These are phyloP conservation scores for Tragelaphus imberbis DNA, from an alignment of 2,113 vertebrate species.

Conservation along the genomic window DNA sequence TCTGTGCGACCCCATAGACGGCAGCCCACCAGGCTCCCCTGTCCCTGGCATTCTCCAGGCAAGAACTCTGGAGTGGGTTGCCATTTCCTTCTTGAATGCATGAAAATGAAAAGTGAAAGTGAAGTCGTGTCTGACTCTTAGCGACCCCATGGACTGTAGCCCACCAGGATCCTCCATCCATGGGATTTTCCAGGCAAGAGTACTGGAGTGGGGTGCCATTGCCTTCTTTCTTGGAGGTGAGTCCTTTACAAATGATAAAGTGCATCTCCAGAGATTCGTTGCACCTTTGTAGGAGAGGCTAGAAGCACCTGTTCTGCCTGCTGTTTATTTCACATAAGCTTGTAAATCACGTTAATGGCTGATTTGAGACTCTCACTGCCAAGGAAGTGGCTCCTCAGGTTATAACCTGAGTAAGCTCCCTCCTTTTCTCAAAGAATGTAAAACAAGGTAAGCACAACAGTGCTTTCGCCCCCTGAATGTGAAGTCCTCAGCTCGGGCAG, in stretches of 20 bases:
- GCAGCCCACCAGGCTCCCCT: too few species aligned
- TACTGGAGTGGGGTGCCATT: too few species aligned
- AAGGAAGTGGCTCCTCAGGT: not conserved
- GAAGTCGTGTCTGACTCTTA: too few species aligned
- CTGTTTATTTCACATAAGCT: not conserved
- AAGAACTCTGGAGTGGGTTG: too few species aligned
- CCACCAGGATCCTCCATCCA: accelerated
- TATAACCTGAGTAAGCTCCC: not conserved
- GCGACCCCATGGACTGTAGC: too few species aligned
- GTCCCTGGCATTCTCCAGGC: too few species aligned
- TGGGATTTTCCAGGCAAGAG: too few species aligned
- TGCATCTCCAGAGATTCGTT: not conserved
- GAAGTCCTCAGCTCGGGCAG: not conserved
- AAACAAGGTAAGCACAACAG: not conserved
- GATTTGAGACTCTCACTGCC: not conserved
- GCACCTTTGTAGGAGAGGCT: not conserved
- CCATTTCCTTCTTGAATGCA: too few species aligned
- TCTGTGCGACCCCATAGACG: accelerated
- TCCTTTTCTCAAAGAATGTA: not conserved
- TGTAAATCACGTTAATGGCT: not conserved
- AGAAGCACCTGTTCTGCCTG: not conserved
- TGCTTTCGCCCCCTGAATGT: too few species aligned
- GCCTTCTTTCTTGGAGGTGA: not conserved
- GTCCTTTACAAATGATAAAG: not conserved
- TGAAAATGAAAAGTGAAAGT: too few species aligned